Conservation (phyloP, 2,797 vertebrate genomes). For the Lepus oiostolus region DNA sequence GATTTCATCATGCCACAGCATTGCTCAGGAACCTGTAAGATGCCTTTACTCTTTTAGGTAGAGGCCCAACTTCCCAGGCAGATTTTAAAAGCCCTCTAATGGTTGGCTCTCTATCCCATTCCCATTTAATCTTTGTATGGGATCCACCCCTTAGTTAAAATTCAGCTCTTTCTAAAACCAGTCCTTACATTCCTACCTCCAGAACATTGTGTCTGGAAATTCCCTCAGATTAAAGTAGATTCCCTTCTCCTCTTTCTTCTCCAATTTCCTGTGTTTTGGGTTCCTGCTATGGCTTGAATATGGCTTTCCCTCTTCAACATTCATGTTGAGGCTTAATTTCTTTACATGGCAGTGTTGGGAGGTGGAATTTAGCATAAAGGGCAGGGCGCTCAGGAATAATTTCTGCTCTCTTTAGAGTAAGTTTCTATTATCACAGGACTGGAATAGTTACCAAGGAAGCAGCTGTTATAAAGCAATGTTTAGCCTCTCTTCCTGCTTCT, state of each 20-base stretch:
- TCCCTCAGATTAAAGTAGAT: neutral
- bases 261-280: accelerated
- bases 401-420: neutral
- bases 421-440: neutral
- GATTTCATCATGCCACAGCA: accelerated
- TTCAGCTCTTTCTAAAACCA: neutral
- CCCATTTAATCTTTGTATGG: accelerated
- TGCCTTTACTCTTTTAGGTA: neutral
- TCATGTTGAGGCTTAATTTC: neutral
- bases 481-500: no score
- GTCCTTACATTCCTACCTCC: neutral
- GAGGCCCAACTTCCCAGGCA: no score
- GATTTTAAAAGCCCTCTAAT: neutral
- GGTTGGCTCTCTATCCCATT: accelerated
- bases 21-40: neutral
- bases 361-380: neutral
- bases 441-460: no score
- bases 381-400: no score
- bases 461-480: accelerated
- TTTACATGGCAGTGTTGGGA: neutral
- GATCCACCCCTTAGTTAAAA: neutral
- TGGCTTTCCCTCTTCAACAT: neutral
- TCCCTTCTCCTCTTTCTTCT: neutral
- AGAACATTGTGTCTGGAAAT: neutral
- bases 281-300: neutral